phyloP scores from a whole-genome alignment of 2,888 invertebrate species.

The Xestia c-nigrum region DNA sequence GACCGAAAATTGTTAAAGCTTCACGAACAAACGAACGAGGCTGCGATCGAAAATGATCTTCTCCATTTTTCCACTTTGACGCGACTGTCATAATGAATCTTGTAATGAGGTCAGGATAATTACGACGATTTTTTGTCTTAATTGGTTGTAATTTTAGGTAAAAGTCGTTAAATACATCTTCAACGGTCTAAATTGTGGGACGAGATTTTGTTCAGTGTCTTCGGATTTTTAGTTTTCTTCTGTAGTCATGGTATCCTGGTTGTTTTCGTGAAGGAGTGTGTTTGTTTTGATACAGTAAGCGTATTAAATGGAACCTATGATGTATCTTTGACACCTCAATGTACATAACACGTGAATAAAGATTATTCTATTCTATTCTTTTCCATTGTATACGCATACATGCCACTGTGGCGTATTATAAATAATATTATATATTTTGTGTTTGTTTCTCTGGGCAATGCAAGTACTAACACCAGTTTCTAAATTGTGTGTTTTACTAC shows the following conservation, averaged over 20 bases:
- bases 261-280: background rate
- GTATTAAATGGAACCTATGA: no score
- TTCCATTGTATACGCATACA: no score
- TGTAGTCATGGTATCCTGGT: background rate
- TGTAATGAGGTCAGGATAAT: slow-evolving; percentile 30
- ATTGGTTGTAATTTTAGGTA: slow-evolving; percentile 5
- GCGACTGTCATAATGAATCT: slow-evolving; percentile 29
- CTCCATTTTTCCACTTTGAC: slow-evolving; percentile 39
- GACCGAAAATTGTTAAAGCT: slow-evolving; percentile 46
- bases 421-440: no score
- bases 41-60: slow-evolving; percentile 39
- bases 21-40: slow-evolving; percentile 16
- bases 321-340: no score
- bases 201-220: background rate
- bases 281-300: no score
- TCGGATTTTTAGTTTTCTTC: background rate
- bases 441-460: no score
- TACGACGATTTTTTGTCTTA: slow-evolving; percentile 9
- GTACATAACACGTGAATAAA: no score
- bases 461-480: no score
- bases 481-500: no score
- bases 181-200: background rate
- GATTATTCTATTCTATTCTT: no score
- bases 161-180: background rate
- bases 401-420: no score